Percentiles rank a stretch among this genome's conserved stretches.
Conservation (phyloP, 2,797 vertebrate species). For the Typhlichthys eigenmanni region DNA sequence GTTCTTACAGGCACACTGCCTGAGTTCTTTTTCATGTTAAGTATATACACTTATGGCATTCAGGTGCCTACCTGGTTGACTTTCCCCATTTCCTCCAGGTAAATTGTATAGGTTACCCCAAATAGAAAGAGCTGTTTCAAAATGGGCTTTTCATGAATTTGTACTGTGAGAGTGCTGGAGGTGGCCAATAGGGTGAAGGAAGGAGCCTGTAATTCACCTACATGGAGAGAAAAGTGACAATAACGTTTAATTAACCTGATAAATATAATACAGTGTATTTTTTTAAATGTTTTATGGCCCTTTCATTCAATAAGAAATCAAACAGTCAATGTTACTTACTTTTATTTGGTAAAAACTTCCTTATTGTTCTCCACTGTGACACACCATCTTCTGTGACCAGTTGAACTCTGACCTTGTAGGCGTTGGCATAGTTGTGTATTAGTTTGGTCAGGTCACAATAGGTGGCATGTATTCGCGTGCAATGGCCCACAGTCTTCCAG, state of each 20-base stretch:
- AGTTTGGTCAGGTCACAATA: constrained; percentile 53
- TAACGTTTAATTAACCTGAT: neutral
- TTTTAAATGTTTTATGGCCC: neutral
- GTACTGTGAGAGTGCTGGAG: constrained; percentile 56
- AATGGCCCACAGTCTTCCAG: constrained; percentile 41
- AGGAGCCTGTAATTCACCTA: constrained; percentile 68
- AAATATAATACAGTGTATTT: neutral
- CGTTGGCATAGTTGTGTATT: accelerated
- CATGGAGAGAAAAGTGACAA: neutral
- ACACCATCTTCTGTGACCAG: constrained; percentile 2
- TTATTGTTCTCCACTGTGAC: neutral
- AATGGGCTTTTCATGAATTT: constrained; percentile 60
- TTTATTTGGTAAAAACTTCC: constrained; percentile 20
- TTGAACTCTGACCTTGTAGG: constrained; percentile 60
- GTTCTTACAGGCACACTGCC: neutral
- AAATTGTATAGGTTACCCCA: constrained; percentile 61
- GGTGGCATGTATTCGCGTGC: constrained; percentile 27
- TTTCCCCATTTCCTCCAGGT: constrained; percentile 51
- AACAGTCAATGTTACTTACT: constrained; percentile 54
- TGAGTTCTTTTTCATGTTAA: neutral
- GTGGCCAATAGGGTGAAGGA: constrained; percentile 63
- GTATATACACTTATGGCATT: neutral
- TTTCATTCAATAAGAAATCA: neutral
- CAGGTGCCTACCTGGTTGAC: constrained; percentile 51
- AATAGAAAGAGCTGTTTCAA: constrained; percentile 51